Evolutionary conservation across 2,113 vertebrate genomes (phyloP).

Genomic region (Centropus unirufus): DNA sequence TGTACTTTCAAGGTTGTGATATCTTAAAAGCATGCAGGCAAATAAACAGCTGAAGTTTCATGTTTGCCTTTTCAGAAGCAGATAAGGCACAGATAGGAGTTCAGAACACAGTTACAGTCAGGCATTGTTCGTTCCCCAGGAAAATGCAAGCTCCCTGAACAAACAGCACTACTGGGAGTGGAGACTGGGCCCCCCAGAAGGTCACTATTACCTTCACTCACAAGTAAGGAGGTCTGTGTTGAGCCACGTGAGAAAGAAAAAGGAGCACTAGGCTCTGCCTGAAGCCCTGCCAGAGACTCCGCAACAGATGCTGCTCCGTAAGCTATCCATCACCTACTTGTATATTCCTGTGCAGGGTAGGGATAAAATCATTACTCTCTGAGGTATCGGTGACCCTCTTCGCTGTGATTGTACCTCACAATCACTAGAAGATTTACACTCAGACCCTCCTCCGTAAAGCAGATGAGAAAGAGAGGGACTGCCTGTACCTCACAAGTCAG

Average conservation of each 20-base stretch:
- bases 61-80: constrained; percentile 52
- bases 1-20: constrained; percentile 43
- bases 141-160: neutral
- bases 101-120: neutral
- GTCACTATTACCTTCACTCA: neutral
- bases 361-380: neutral
- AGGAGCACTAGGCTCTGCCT: neutral
- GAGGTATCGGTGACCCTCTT: rapidly evolving
- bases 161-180: neutral
- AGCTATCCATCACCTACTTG: neutral
- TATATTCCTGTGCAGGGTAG: neutral
- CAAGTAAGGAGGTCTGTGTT: neutral
- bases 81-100: constrained; percentile 58
- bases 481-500: neutral
- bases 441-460: neutral
- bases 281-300: neutral
- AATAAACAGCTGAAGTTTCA: constrained; percentile 29
- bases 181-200: neutral
- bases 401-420: neutral
- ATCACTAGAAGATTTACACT: neutral
- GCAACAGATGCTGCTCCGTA: neutral
- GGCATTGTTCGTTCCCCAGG: neutral
- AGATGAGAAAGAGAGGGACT: neutral
- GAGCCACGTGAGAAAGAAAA: neutral
- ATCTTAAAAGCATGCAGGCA: constrained; percentile 42